Evolutionary conservation across 2,113 vertebrate species (phyloP).

Genomic region (Chionodraco myersi): DNA sequence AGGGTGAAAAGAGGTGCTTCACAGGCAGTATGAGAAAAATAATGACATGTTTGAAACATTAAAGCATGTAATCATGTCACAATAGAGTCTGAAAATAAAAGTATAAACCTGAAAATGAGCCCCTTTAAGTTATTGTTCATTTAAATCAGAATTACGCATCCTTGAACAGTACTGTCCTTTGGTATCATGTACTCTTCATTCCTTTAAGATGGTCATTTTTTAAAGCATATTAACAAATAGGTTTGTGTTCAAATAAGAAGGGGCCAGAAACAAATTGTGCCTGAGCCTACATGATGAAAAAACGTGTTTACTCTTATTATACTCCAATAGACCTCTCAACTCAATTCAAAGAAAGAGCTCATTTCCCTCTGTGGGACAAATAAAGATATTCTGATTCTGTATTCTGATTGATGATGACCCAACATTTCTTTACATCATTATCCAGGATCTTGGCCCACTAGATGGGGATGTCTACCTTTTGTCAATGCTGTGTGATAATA

Average conservation of each 20-base stretch:
- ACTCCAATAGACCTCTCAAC: neutral
- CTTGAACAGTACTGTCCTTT: neutral
- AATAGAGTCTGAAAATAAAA: too few species aligned
- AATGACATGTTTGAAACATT: too few species aligned
- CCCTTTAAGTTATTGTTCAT: neutral
- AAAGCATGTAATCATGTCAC: too few species aligned
- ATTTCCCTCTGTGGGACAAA: too few species aligned
- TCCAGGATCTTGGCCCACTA: constrained; percentile 34
- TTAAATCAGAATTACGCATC: neutral
- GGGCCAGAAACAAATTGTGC: neutral
- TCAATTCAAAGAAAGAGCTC: neutral
- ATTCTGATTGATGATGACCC: neutral
- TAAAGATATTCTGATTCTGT: too few species aligned
- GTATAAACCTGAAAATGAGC: too few species aligned
- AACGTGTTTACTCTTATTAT: neutral
- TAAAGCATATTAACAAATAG: neutral
- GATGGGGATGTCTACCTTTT: constrained; percentile 49
- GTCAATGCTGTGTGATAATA: neutral
- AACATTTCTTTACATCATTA: constrained; percentile 14
- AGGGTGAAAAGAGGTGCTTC: too few species aligned
- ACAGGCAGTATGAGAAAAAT: too few species aligned
- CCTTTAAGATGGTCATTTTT: neutral
- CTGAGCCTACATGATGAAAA: neutral
- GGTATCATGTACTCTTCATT: neutral
- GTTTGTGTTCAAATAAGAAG: neutral